These are phyloP conservation scores for Apotomis capreana DNA, from an alignment of 2,888 invertebrate genomes.

Conservation along the genomic window DNA sequence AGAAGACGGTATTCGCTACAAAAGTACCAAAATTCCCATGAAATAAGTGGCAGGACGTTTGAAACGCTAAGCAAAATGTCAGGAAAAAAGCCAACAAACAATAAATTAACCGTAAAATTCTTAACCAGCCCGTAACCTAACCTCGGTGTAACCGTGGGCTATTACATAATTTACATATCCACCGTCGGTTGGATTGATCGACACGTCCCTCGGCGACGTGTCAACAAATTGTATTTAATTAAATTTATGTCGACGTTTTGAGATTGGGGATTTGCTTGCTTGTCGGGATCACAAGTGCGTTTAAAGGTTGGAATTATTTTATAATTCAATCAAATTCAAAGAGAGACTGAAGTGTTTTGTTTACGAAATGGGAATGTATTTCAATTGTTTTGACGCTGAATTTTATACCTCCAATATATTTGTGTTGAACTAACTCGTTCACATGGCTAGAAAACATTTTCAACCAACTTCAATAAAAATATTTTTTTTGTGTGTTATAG, in stretches of 20 bases:
- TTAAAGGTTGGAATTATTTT: slow-evolving; percentile 38
- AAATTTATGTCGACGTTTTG: slow-evolving; percentile 39
- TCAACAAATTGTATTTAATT: slow-evolving; percentile 42
- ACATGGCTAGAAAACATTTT: too few species aligned
- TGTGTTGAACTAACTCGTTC: too few species aligned
- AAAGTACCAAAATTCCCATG: too few species aligned
- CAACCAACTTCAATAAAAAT: too few species aligned
- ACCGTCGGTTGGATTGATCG: slow-evolving; percentile 31
- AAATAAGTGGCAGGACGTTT: too few species aligned
- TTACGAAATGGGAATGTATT: not conserved
- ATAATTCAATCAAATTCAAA: slow-evolving; percentile 30
- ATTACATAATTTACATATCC: slow-evolving; percentile 40
- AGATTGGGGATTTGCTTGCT: slow-evolving; percentile 40
- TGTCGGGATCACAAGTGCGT: slow-evolving; percentile 27
- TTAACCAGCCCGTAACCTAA: slow-evolving; percentile 29
- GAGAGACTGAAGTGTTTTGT: slow-evolving; percentile 14
- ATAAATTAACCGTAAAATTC: slow-evolving; percentile 22
- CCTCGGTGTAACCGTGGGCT: slow-evolving; percentile 28
- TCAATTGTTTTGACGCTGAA: slow-evolving; percentile 4
- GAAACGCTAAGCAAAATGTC: too few species aligned
- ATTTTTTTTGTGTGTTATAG: too few species aligned
- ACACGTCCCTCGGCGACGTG: slow-evolving; percentile 36
- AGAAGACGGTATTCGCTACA: too few species aligned
- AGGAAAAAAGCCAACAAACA: not conserved
- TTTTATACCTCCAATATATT: too few species aligned